Evolutionary conservation across 64 coral and sea anemone species (phyloP).

Genomic region (Astreopora myriophthalma): DNA sequence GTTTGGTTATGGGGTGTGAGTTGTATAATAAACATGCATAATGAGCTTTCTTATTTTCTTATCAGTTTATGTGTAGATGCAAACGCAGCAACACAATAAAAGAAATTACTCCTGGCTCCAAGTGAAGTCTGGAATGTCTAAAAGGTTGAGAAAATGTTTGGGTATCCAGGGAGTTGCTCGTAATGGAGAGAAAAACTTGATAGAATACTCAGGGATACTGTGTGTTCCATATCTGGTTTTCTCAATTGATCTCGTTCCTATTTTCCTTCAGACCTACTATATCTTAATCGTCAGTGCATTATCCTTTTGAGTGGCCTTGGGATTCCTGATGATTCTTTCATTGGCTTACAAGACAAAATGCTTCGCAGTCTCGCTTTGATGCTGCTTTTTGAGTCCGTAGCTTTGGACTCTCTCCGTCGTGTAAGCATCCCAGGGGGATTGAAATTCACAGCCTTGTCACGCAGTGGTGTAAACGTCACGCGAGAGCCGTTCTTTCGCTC

Average conservation of each 20-base stretch:
- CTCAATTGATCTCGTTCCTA: background rate
- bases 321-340: slow-evolving; percentile 85
- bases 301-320: slow-evolving; percentile 84
- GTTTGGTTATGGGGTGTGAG: too few species aligned
- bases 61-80: too few species aligned
- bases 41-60: too few species aligned
- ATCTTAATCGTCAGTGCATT: slow-evolving; percentile 90
- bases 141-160: too few species aligned
- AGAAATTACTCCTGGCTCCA: too few species aligned
- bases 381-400: slow-evolving; percentile 77
- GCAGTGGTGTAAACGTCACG: slow-evolving; percentile 85
- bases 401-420: slow-evolving; percentile 59
- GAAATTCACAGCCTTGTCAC: slow-evolving; percentile 56
- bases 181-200: background rate
- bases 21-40: background rate
- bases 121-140: too few species aligned
- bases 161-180: too few species aligned
- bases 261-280: slow-evolving; percentile 59
- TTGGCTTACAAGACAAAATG: slow-evolving; percentile 87
- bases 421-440: slow-evolving; percentile 68
- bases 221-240: too few species aligned
- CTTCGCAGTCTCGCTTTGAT: slow-evolving; percentile 77
- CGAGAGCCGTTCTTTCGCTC: slow-evolving; percentile 91
- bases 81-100: too few species aligned
- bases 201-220: too few species aligned